Evolutionary conservation across 2,888 invertebrate species (phyloP).

Genomic region (Ashinkailepas kermadecensis): DNA sequence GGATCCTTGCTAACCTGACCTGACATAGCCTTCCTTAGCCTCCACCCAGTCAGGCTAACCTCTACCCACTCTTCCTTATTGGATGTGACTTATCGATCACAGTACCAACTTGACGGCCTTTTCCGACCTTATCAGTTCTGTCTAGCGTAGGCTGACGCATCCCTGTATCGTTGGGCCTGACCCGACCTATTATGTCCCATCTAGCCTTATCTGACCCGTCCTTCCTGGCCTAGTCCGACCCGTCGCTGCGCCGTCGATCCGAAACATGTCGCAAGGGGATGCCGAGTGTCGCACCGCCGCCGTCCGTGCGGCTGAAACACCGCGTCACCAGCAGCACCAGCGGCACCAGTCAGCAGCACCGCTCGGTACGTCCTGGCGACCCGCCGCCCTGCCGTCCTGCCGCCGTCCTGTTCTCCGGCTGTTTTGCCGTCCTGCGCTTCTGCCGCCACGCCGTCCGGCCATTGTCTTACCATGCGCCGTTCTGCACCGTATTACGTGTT

Average conservation of each 20-base stretch:
- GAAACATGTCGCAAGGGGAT: not conserved
- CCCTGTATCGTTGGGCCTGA: not conserved
- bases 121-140: not conserved
- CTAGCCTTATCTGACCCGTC: not conserved
- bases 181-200: not conserved
- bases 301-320: not conserved
- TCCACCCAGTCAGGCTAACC: too few relatives aligned
- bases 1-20: too few relatives aligned
- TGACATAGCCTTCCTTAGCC: too few relatives aligned
- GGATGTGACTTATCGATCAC: too few relatives aligned
- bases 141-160: not conserved
- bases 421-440: too few relatives aligned
- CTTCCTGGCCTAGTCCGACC: not conserved
- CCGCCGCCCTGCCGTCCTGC: too few relatives aligned
- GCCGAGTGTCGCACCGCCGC: not conserved
- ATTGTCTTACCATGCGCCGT: too few relatives aligned
- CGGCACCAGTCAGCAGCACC: not conserved
- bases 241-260: not conserved
- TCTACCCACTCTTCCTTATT: too few relatives aligned
- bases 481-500: too few relatives aligned
- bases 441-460: too few relatives aligned
- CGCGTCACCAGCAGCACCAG: constrained; percentile 8
- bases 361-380: not conserved
- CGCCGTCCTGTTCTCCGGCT: too few relatives aligned
- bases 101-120: too few relatives aligned